A percentile compares a stretch with the other conserved stretches of the same genome.
phyloP scores from a whole-genome alignment of 2,113 vertebrate species.

The Nesospiza acunhae region DNA sequence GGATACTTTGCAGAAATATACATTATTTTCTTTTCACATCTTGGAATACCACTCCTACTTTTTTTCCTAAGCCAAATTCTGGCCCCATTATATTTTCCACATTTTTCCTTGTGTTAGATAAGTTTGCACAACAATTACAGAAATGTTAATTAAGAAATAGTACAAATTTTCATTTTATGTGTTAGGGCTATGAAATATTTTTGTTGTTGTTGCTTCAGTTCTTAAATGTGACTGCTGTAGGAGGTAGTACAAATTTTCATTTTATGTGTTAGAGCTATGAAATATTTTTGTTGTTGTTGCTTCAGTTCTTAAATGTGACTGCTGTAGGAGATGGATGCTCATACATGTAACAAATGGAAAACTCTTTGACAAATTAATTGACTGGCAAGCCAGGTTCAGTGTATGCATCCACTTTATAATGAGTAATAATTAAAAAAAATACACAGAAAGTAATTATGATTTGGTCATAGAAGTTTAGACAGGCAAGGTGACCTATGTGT shows the following conservation, averaged over 20 bases:
- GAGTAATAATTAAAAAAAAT: background rate
- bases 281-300: background rate
- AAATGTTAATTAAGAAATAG: rapidly evolving
- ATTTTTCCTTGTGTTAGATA: background rate
- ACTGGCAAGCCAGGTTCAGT: background rate
- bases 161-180: background rate
- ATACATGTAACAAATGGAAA: background rate
- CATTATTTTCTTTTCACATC: background rate
- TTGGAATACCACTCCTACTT: background rate
- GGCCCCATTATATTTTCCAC: background rate
- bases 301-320: background rate
- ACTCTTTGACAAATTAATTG: background rate
- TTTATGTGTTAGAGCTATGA: background rate
- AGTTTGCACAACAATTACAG: background rate
- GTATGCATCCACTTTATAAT: background rate
- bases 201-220: background rate
- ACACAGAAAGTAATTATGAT: background rate
- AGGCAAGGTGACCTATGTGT: background rate
- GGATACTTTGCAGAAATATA: background rate
- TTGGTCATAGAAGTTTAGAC: background rate
- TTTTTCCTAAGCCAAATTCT: background rate
- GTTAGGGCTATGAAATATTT: background rate
- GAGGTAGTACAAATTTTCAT: too few species aligned
- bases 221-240: background rate
- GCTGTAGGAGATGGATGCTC: background rate